These are phyloP conservation scores for Coilia nasus DNA, from an alignment of 2,797 vertebrate species.

Conservation along the genomic window DNA sequence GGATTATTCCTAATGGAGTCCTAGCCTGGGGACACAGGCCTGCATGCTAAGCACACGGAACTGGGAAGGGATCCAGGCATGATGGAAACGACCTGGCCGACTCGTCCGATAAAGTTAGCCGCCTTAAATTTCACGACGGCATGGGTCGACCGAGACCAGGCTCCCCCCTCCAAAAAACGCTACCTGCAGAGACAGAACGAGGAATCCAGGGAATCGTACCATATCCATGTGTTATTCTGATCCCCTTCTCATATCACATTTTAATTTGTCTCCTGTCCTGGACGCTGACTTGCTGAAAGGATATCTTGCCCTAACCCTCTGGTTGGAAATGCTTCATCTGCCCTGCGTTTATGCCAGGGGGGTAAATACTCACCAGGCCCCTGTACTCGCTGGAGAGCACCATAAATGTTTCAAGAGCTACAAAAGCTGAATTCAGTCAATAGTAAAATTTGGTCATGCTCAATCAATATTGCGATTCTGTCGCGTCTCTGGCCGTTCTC, in stretches of 20 bases:
- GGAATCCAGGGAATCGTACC: neutral
- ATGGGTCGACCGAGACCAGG: neutral
- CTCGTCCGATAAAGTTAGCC: neutral
- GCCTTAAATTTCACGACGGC: neutral
- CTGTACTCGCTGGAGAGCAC: neutral
- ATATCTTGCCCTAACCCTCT: neutral
- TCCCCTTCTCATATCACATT: neutral
- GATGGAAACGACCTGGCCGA: slow-evolving; percentile 16
- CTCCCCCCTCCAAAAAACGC: neutral
- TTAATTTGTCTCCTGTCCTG: neutral
- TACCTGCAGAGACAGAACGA: neutral
- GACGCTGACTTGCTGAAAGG: neutral
- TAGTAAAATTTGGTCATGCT: slow-evolving; percentile 1
- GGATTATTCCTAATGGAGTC: slow-evolving; percentile 26
- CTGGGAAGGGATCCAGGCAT: slow-evolving; percentile 3
- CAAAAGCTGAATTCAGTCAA: slow-evolving; percentile 10
- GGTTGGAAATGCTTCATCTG: neutral
- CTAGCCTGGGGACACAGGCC: slow-evolving; percentile 8
- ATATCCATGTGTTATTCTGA: neutral
- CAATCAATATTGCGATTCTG: slow-evolving; percentile 16
- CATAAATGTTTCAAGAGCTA: slow-evolving; percentile 1
- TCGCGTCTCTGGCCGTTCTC: slow-evolving; percentile 26
- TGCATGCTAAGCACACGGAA: slow-evolving; percentile 10
- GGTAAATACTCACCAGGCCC: neutral
- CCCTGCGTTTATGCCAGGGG: neutral